Evolutionary conservation across 2,113 vertebrate genomes (phyloP).

Genomic region (Dinomys branickii): DNA sequence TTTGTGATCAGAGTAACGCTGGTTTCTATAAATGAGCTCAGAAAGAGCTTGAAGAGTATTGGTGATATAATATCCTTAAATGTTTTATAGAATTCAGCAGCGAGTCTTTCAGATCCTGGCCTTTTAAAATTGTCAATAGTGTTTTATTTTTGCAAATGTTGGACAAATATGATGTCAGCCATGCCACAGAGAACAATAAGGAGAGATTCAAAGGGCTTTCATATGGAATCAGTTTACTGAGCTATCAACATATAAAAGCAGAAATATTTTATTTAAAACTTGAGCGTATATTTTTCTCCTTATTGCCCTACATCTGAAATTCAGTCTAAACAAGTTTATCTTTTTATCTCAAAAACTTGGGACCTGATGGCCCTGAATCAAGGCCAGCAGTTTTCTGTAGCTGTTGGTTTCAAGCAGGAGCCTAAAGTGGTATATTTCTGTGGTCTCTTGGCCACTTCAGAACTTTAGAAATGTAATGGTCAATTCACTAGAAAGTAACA

Average conservation of each 20-base stretch:
- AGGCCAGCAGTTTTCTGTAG: too few relatives aligned
- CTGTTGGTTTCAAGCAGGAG: too few relatives aligned
- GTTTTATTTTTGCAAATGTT: neutral
- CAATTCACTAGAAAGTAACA: too few relatives aligned
- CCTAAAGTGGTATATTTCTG: too few relatives aligned
- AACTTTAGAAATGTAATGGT: too few relatives aligned
- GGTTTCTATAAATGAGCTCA: neutral
- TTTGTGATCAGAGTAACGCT: neutral
- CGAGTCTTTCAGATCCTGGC: neutral
- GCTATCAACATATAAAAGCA: neutral
- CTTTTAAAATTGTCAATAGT: neutral
- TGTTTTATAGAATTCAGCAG: neutral
- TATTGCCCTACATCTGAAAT: neutral
- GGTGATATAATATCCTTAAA: neutral
- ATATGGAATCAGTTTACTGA: neutral
- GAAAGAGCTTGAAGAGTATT: neutral
- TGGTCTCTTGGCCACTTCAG: too few relatives aligned
- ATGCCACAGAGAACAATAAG: neutral
- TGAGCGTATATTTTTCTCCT: neutral
- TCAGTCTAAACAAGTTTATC: neutral
- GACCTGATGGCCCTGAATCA: too few relatives aligned
- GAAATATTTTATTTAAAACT: conserved; percentile 6
- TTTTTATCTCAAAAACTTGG: neutral
- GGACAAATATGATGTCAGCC: neutral
- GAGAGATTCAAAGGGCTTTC: neutral